Conservation (phyloP, 2,797 vertebrate species). For the Leptatherina wallacei region DNA sequence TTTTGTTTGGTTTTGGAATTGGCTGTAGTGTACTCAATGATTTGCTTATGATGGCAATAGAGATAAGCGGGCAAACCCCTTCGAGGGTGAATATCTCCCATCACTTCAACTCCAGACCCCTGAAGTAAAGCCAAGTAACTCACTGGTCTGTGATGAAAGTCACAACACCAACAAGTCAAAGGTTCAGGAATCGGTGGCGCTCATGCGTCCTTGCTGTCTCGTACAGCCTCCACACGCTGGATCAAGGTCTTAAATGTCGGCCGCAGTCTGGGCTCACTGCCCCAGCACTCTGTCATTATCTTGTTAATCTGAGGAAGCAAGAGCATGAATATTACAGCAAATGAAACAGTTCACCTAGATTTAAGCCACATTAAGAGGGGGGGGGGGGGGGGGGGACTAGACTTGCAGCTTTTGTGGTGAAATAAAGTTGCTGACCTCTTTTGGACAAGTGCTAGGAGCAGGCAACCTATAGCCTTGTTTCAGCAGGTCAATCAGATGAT, state of each 20-base stretch:
- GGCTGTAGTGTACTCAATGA: constrained; percentile 47
- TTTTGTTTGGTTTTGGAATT: constrained; percentile 3
- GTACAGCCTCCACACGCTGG: constrained; percentile 85
- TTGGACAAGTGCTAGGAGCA: constrained; percentile 88
- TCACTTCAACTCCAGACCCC: not conserved
- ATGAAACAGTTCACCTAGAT: not conserved
- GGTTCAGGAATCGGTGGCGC: constrained; percentile 11
- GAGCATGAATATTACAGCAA: not conserved
- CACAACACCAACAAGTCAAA: constrained; percentile 22
- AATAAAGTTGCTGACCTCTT: constrained; percentile 83
- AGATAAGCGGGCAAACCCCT: not conserved
- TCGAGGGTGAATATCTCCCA: not conserved
- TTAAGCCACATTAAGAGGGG: no score
- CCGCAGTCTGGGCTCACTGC: constrained; percentile 81
- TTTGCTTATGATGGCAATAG: not conserved
- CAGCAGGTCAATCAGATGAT: constrained; percentile 93
- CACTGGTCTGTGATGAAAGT: constrained; percentile 3
- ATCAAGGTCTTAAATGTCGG: constrained; percentile 89
- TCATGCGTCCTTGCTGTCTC: constrained; percentile 85
- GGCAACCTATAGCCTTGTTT: constrained; percentile 90
- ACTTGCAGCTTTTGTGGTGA: not conserved
- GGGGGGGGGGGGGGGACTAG: not conserved
- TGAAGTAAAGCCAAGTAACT: constrained; percentile 1
- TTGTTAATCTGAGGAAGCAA: constrained; percentile 83
- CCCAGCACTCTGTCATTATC: constrained; percentile 95